Percentiles rank a stretch among this genome's conserved stretches.
Conservation (phyloP, 37 sponge, comb jelly and placozoan genomes). For the Axinella damicornis region DNA sequence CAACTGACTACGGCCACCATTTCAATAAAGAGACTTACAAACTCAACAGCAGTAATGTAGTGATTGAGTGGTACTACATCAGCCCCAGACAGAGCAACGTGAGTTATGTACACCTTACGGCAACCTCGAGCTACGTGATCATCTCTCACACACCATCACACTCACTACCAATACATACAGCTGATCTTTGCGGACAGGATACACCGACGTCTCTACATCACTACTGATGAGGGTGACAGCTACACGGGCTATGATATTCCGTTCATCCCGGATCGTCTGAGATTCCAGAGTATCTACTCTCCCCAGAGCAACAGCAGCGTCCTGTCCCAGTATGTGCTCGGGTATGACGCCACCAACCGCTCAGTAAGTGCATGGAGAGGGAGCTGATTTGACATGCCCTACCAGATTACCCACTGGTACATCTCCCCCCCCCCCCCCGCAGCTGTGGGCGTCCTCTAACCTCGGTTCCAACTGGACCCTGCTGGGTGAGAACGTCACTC, state of each 20-base stretch:
- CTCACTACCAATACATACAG: constrained; percentile 10
- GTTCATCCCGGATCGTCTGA: constrained; percentile 5
- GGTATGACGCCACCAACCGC: neutral
- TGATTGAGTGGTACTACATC: constrained; percentile 63
- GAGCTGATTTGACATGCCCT: no score
- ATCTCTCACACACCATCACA: no score
- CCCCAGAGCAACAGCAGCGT: neutral
- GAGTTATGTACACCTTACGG: neutral
- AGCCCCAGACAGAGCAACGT: constrained; percentile 43
- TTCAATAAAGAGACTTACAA: constrained; percentile 67
- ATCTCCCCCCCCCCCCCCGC: neutral
- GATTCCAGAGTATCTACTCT: constrained; percentile 9
- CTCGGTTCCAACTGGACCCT: constrained; percentile 36
- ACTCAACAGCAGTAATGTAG: constrained; percentile 11
- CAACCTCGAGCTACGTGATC: no score
- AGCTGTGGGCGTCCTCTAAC: constrained; percentile 62
- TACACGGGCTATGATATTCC: constrained; percentile 13
- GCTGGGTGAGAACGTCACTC: constrained; percentile 20
- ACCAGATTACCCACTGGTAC: no score
- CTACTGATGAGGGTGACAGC: constrained; percentile 71
- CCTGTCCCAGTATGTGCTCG: constrained; percentile 19
- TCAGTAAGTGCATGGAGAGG: no score
- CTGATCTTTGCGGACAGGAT: constrained; percentile 62
- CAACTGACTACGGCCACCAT: constrained; percentile 76
- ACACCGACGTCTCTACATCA: constrained; percentile 54